These are phyloP conservation scores for Phylloscopus collybita DNA, from an alignment of 2,797 vertebrate species.

Conservation along the genomic window DNA sequence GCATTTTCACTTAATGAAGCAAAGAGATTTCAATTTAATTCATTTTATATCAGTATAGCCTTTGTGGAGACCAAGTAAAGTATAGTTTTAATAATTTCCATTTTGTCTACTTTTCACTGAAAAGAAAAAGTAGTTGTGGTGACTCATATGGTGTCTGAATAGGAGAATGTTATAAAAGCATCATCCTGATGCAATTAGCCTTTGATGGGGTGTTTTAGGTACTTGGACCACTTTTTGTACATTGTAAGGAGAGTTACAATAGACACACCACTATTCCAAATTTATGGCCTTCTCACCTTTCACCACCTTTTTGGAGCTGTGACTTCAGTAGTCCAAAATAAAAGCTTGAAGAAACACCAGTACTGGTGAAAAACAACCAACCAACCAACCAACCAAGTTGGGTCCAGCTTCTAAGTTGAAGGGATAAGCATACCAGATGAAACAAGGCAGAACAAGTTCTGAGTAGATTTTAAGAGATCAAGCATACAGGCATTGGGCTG, in stretches of 20 bases:
- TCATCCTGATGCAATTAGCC: neutral
- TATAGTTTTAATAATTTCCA: neutral
- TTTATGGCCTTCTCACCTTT: neutral
- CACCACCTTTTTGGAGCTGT: neutral
- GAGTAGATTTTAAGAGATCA: neutral
- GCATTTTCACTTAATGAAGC: neutral
- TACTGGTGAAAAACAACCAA: neutral
- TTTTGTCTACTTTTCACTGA: neutral
- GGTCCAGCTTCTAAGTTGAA: neutral
- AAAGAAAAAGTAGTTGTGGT: neutral
- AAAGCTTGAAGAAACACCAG: neutral
- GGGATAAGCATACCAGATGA: neutral
- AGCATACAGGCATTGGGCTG: neutral
- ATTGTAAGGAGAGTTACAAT: neutral
- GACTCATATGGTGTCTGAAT: neutral
- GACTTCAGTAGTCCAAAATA: neutral
- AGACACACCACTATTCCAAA: neutral
- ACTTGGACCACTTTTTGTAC: neutral
- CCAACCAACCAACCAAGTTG: neutral
- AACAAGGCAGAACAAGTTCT: neutral
- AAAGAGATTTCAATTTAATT: constrained; percentile 7
- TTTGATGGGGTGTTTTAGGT: neutral
- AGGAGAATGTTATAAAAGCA: neutral
- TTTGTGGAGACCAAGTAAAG: neutral
- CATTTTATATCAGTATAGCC: neutral